Evolutionary conservation across 2,113 vertebrate genomes (phyloP).

Genomic region (Chaenocephalus aceratus): DNA sequence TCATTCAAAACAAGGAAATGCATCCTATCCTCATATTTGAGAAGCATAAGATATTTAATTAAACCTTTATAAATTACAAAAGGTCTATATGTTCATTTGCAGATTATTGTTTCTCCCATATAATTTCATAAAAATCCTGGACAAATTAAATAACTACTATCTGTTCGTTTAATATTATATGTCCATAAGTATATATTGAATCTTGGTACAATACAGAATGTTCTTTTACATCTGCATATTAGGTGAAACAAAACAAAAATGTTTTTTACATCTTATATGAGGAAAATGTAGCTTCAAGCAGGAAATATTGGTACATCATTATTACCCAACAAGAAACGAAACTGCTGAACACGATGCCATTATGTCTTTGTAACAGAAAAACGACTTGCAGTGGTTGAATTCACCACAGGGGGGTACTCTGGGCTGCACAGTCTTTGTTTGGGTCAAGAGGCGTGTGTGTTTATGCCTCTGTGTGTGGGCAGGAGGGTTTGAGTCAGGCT

Average conservation of each 20-base stretch:
- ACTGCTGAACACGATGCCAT: background rate
- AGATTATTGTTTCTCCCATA: background rate
- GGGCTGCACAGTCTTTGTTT: conserved; percentile 6
- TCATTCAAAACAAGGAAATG: background rate
- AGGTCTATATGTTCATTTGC: background rate
- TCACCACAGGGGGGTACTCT: conserved; percentile 74
- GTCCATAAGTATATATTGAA: background rate
- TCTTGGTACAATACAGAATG: background rate
- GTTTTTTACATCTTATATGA: background rate
- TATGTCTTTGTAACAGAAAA: background rate
- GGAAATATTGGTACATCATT: background rate
- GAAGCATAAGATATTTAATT: background rate
- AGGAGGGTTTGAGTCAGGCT: conserved; percentile 61
- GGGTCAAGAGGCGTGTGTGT: conserved; percentile 34
- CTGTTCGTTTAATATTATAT: no score
- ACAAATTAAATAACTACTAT: background rate
- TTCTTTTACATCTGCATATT: background rate
- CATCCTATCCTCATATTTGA: background rate
- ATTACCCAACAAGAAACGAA: background rate
- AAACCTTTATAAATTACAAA: background rate
- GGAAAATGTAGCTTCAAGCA: no score
- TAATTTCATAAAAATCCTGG: background rate
- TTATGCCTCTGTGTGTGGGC: conserved; percentile 53
- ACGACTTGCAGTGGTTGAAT: conserved; percentile 28
- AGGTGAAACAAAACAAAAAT: background rate